Evolutionary conservation across 2,888 invertebrate genomes (phyloP).

Genomic region (Eristalinus sepulchralis): DNA sequence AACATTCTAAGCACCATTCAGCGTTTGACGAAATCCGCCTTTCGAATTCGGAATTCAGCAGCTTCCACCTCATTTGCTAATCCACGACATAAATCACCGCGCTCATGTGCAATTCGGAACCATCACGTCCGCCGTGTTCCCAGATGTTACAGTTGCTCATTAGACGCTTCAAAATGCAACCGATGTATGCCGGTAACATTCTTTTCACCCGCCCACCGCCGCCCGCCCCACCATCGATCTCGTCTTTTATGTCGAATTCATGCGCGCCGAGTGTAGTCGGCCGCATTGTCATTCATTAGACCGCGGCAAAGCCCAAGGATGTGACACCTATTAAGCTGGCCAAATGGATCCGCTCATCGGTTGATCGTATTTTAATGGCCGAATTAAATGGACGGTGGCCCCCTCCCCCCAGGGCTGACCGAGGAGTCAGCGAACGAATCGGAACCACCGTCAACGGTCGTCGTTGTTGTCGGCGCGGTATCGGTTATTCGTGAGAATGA

Average conservation of each 20-base stretch:
- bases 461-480: constrained; percentile 10
- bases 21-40: background rate
- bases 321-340: constrained; percentile 55
- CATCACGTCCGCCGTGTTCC: constrained; percentile 66
- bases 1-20: background rate
- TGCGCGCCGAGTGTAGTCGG: constrained; percentile 20
- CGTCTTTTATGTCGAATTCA: constrained; percentile 44
- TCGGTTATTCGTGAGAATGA: constrained; percentile 67
- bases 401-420: constrained; percentile 1
- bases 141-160: constrained; percentile 65
- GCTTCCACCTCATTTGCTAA: constrained; percentile 2
- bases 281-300: constrained; percentile 47
- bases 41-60: background rate
- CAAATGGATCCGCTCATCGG: constrained; percentile 51
- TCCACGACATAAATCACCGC: constrained; percentile 52
- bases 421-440: background rate
- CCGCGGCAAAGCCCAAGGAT: constrained; percentile 41
- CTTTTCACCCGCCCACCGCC: constrained; percentile 8
- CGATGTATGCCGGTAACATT: constrained; percentile 52
- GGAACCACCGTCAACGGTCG: background rate
- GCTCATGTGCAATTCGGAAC: constrained; percentile 53
- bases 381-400: constrained; percentile 31
- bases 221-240: constrained; percentile 22
- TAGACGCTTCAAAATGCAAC: constrained; percentile 60
- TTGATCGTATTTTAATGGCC: constrained; percentile 70